phyloP scores from a whole-genome alignment of 2,797 vertebrate species.

The Pangasius macronema region DNA sequence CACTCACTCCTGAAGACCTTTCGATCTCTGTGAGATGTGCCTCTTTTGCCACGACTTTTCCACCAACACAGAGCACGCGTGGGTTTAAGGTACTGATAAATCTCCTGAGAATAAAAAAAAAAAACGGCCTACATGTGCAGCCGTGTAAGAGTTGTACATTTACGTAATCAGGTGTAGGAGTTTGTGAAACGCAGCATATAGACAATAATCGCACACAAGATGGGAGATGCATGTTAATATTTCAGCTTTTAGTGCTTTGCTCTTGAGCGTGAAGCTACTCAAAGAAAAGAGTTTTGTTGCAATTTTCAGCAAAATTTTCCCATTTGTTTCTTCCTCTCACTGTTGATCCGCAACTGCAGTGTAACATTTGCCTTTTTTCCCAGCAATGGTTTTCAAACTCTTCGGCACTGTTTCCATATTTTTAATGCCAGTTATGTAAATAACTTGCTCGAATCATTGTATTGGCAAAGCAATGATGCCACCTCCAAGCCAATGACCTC shows the following conservation, averaged over 20 bases:
- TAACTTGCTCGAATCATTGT: background rate
- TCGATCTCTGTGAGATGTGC: constrained; percentile 24
- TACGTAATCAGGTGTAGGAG: constrained; percentile 15
- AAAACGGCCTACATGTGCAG: background rate
- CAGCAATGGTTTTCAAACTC: background rate
- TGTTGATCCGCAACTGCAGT: too few species aligned
- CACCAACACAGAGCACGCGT: constrained; percentile 19
- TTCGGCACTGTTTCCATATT: background rate
- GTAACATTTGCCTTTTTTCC: background rate
- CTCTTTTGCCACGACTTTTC: constrained; percentile 3
- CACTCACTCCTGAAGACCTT: constrained; percentile 34
- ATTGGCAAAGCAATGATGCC: background rate
- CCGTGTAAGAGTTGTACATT: constrained; percentile 1
- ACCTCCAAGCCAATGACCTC: background rate
- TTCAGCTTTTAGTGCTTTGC: background rate
- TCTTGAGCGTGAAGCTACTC: background rate
- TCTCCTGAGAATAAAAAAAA: background rate
- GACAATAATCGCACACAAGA: background rate
- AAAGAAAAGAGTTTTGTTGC: background rate
- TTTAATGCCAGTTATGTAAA: background rate
- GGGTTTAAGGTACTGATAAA: constrained; percentile 12
- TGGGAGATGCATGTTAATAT: background rate
- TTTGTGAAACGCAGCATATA: background rate
- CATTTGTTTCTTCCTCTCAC: background rate
- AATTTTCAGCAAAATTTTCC: background rate